A percentile compares a stretch with the other conserved stretches of the same genome.
phyloP scores from a whole-genome alignment of 2,888 invertebrate genomes.

The Dynastes maya region DNA sequence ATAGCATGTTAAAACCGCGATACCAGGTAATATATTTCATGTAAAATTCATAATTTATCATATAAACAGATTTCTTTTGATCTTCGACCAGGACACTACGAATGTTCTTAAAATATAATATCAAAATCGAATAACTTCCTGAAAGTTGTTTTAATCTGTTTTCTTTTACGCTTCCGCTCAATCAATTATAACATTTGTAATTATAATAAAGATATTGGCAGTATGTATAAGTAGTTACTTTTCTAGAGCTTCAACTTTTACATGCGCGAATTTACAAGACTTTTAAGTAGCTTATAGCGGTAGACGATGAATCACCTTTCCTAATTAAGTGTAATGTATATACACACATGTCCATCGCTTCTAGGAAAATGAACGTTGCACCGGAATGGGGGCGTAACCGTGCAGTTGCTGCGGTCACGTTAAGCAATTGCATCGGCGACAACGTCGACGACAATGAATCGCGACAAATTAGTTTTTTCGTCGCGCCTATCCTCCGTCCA shows the following conservation, averaged over 20 bases:
- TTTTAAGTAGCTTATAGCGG: too few species aligned
- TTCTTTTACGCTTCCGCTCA: neutral
- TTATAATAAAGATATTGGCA: too few species aligned
- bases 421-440: constrained; percentile 23
- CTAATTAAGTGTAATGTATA: constrained; percentile 1
- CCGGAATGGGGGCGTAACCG: constrained; percentile 3
- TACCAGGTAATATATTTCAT: neutral
- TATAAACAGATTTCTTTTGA: constrained; percentile 8
- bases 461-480: constrained; percentile 20
- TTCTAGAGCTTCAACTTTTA: too few species aligned
- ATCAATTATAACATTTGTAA: too few species aligned
- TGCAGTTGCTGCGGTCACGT: constrained; percentile 9
- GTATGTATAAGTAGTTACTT: too few species aligned
- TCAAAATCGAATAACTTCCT: constrained; percentile 7
- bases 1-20: neutral
- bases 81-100: neutral
- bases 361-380: constrained; percentile 1
- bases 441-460: neutral
- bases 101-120: neutral
- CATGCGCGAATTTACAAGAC: too few species aligned
- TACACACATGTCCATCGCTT: neutral
- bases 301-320: neutral
- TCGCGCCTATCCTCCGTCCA: constrained; percentile 17
- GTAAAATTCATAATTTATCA: constrained; percentile 2
- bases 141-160: neutral